A percentile compares a stretch with the other conserved stretches of the same genome.
phyloP scores from a whole-genome alignment of 2,797 vertebrate genomes.

The Malacoraja senta region DNA sequence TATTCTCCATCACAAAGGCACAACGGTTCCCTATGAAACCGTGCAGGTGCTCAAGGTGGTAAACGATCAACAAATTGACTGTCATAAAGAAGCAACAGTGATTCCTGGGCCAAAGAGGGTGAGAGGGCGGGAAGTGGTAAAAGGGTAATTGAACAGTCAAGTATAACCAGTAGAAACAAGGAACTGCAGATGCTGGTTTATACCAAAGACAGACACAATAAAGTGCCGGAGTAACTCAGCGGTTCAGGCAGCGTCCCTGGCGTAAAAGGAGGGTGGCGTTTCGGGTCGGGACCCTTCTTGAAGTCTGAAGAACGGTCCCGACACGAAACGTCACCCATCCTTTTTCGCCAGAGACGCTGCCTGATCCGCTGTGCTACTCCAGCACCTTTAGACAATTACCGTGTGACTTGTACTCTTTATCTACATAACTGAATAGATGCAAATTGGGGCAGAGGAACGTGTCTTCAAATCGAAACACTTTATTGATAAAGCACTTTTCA shows the following conservation, averaged over 20 bases:
- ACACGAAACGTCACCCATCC: no score
- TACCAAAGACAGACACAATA: no score
- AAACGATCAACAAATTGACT: not conserved
- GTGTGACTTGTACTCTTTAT: not conserved
- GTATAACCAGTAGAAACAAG: not conserved
- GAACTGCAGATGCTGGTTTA: no score
- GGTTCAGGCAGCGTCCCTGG: no score
- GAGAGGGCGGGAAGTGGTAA: not conserved
- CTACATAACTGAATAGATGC: not conserved
- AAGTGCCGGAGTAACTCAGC: no score
- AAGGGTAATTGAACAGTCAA: not conserved
- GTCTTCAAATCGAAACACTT: not conserved
- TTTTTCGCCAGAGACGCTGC: no score
- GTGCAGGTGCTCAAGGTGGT: not conserved
- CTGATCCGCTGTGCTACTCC: no score
- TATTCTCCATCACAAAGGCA: constrained; percentile 18
- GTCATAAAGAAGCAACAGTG: not conserved
- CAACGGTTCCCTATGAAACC: not conserved
- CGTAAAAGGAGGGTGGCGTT: no score
- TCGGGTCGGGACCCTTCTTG: no score
- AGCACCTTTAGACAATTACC: no score
- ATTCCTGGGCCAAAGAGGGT: not conserved
- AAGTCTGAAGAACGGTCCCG: no score
- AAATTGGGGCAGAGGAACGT: not conserved
- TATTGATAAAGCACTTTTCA: no score